Evolutionary conservation across 2,797 vertebrate species (phyloP).

Genomic region (Anolis apletophallus): DNA sequence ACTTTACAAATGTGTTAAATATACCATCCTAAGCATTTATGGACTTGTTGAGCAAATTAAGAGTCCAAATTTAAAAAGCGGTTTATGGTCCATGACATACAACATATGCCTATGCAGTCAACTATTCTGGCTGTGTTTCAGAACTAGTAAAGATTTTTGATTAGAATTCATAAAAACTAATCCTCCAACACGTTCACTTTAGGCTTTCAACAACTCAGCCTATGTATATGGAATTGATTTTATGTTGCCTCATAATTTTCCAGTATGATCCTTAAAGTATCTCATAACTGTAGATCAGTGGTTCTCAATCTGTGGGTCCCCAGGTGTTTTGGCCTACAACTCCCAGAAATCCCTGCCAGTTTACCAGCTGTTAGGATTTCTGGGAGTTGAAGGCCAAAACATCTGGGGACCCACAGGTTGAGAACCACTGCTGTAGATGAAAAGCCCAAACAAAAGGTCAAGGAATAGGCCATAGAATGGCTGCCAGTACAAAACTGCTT

Average conservation of each 20-base stretch:
- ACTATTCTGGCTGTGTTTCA: not conserved
- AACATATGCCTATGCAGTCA: not conserved
- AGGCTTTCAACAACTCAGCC: not conserved
- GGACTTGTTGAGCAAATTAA: not conserved
- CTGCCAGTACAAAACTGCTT: not conserved
- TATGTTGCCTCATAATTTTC: not conserved
- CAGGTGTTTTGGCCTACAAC: too few relatives aligned
- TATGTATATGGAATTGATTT: not conserved
- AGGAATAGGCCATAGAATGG: not conserved
- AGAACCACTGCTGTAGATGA: too few relatives aligned
- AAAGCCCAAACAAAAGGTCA: conserved; percentile 16
- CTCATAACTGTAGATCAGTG: not conserved
- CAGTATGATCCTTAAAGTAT: conserved; percentile 4
- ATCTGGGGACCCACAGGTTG: too few relatives aligned
- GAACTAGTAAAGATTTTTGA: not conserved
- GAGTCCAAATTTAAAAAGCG: not conserved
- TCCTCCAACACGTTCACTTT: not conserved
- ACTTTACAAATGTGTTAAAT: not conserved
- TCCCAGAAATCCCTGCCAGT: too few relatives aligned
- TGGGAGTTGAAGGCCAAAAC: too few relatives aligned
- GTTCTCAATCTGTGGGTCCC: too few relatives aligned
- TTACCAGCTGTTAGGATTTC: too few relatives aligned
- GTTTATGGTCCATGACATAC: not conserved
- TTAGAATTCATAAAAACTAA: conserved; percentile 30
- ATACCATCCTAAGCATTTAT: not conserved